phyloP scores from a whole-genome alignment of 2,797 vertebrate species.

The Lepus oiostolus region DNA sequence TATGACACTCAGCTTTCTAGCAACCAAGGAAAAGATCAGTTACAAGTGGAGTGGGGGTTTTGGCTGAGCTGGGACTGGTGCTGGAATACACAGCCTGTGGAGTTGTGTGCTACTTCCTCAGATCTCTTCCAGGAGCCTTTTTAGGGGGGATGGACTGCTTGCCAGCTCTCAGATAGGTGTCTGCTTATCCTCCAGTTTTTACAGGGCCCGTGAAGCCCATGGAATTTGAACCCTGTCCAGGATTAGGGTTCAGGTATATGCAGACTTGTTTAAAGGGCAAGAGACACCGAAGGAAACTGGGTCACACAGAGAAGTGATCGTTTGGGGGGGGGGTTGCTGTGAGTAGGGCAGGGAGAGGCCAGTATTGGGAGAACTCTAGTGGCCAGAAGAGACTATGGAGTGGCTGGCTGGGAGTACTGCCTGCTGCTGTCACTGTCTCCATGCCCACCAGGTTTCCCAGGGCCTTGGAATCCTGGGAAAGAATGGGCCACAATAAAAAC shows the following conservation, averaged over 20 bases:
- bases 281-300: not conserved
- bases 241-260: not conserved
- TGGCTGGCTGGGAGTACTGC: not conserved
- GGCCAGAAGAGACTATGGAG: not conserved
- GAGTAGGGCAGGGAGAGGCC: not conserved
- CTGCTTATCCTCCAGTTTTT: not conserved
- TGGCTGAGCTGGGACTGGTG: not conserved
- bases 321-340: not conserved
- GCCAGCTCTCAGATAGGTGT: not conserved
- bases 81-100: not conserved
- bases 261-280: not conserved
- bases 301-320: not conserved
- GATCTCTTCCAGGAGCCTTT: not conserved
- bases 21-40: conserved; percentile 17
- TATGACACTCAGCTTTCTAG: conserved; percentile 37
- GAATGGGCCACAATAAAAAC: not conserved
- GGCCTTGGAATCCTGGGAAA: not conserved
- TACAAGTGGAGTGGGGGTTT: conserved; percentile 16
- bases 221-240: not conserved
- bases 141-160: not conserved
- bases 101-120: not conserved
- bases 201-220: not conserved
- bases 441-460: not conserved
- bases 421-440: not conserved
- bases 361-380: not conserved